These are phyloP conservation scores for Drosophila atripex DNA, from an alignment of 2,888 invertebrate species.

Conservation along the genomic window DNA sequence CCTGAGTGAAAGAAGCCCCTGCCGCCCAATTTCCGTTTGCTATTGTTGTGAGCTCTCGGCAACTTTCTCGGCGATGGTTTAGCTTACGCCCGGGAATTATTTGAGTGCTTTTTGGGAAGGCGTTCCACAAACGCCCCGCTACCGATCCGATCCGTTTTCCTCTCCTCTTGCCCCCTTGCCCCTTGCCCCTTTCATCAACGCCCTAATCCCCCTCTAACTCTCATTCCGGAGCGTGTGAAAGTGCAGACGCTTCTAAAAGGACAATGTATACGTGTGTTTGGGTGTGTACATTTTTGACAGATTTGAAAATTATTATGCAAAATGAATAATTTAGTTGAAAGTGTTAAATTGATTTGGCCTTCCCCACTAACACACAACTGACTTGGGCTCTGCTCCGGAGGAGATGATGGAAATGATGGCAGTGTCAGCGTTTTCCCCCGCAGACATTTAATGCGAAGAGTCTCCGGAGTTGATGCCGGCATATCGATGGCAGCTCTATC, in stretches of 20 bases:
- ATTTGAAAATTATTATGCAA: slow-evolving; percentile 81
- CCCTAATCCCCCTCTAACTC: neutral
- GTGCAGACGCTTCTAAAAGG: slow-evolving; percentile 74
- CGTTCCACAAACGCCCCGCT: slow-evolving; percentile 28
- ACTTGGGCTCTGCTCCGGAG: slow-evolving; percentile 19
- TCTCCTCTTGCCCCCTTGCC: neutral
- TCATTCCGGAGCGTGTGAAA: slow-evolving; percentile 69
- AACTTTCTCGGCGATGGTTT: slow-evolving; percentile 72
- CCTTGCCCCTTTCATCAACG: too few species aligned
- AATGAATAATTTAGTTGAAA: slow-evolving; percentile 81
- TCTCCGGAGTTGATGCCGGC: slow-evolving; percentile 6
- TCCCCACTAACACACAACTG: slow-evolving; percentile 58
- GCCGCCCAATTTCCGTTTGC: slow-evolving; percentile 35
- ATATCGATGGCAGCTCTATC: slow-evolving; percentile 35
- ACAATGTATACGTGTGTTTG: slow-evolving; percentile 20
- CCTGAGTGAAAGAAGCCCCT: neutral
- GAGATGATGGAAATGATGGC: slow-evolving; percentile 61
- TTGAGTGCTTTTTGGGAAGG: slow-evolving; percentile 73
- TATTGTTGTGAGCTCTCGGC: slow-evolving; percentile 70
- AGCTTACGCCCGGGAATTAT: slow-evolving; percentile 79
- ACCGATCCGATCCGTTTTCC: slow-evolving; percentile 4
- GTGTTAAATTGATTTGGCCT: slow-evolving; percentile 82
- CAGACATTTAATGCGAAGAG: neutral
- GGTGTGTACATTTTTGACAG: slow-evolving; percentile 76
- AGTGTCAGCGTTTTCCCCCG: slow-evolving; percentile 27